Evolutionary conservation across 2,888 invertebrate species (phyloP).

Genomic region (Bhutanitis thaidina): DNA sequence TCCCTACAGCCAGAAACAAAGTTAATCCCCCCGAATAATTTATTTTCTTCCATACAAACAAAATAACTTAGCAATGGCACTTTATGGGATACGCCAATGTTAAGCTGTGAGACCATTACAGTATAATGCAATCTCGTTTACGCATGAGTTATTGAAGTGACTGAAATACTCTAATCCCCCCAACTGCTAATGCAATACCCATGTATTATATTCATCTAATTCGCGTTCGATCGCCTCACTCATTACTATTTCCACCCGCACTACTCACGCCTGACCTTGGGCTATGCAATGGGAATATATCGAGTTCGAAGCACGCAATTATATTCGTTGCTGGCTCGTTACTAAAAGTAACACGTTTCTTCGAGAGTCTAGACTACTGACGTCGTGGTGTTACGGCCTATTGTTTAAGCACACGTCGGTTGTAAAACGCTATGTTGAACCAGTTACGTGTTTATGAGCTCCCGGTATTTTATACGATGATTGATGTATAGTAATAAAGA

Average conservation of each 20-base stretch:
- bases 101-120: too few species aligned
- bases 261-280: conserved; percentile 13
- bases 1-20: too few species aligned
- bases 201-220: not conserved
- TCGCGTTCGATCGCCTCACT: not conserved
- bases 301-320: not conserved
- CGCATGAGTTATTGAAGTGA: not conserved
- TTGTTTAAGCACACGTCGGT: not conserved
- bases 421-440: too few species aligned
- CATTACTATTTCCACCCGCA: conserved; percentile 9
- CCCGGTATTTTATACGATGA: not conserved
- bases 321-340: conserved; percentile 2
- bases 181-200: not conserved
- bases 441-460: conserved; percentile 1
- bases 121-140: not conserved
- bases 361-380: conserved; percentile 12
- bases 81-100: too few species aligned
- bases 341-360: conserved; percentile 11
- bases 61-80: too few species aligned
- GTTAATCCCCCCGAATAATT: too few species aligned
- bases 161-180: not conserved
- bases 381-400: not conserved
- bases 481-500: not conserved
- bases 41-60: too few species aligned
- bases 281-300: conserved; percentile 9